Evolutionary conservation across 2,888 invertebrate species (phyloP), one percentile per base, ranked within the genome.

Genomic region (Chloromyia formosa): DNA sequence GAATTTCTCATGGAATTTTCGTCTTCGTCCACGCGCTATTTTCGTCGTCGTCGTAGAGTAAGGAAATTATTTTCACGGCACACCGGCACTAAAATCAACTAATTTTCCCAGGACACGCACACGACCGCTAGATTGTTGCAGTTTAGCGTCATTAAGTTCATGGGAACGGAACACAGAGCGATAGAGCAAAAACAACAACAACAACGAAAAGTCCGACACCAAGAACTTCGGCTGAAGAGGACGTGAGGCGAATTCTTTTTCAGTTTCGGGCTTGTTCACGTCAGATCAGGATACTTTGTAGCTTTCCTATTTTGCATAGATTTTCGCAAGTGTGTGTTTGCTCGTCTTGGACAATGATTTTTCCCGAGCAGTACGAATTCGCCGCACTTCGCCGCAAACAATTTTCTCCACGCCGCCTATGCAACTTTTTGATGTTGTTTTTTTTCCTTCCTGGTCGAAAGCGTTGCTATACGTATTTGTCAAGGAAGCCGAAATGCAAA

Each of bases 31-130:
- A 35, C 27, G 27, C 27, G 27, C 27, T 35, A 35, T 35, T 35
- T 35, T 35, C 27, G 7, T 35, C 27, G 3, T n/a, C n/a, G n/a
- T 4, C 7, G 27, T 35, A 35, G 27, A 35, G 56, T 10, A 49
- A n/a, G 54, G 16, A 58, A 40, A 56, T 40, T 58, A 56, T 56
- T 56, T 71, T 40, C 56, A 35, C 58, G 58, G 35, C 40, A 35
- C 27, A 71, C 40, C 71, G 56, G 56, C 58, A 56, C 54, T 56
- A 18, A 40, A 58, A 27, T 16, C 71, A 66, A 35, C 40, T 71
- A 71, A 71, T 58, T 71, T 58, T 68, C 22, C 14, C 18, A 12
- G 14, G 18, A 23, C 35, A 40, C 20, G 45, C 53, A 53, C 54
- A 0, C n/a, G n/a, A 45, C 58, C 56, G 35, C 66, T 49, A 20